Base-by-base conservation (phyloP, 2,113 vertebrate genomes). In the Puma concolor region DNA sequence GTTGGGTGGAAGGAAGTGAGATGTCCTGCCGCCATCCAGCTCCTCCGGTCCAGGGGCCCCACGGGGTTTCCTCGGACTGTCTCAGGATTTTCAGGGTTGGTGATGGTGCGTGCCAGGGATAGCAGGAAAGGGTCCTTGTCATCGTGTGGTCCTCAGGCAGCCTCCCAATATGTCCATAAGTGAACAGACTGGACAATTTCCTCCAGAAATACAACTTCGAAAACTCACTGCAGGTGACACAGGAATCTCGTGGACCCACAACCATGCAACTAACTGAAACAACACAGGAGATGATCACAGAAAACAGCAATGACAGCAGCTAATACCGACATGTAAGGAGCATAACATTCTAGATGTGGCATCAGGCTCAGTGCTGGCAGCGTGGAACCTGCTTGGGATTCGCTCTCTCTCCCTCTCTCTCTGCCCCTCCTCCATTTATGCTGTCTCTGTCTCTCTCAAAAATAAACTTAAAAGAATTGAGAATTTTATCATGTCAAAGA, bases 31-130 rank as follows among this genome's bases (percentile, higher is more conserved):
- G 19, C 23, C 21, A 9, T 57, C 19, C 21, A 23, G 19, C 57
- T 57, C 57, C 84, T 15, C 48, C 33, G 12, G 25, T 7, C n/a
- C 85, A 31, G 6, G 48, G 15, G 23, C 8, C 31, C 17, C 27
- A 44, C 0, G 3, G 21, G 2, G 4, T 25, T 3, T 33, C 19
- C 16, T 29, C 2, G 2, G 4, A 2, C 79, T 16, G 21, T 33
- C 33, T 85, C 16, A 4, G 69, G 48, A 63, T 29, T 14, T 44
- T 19, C 33, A 63, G 52, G 14, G 4, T 27, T 27, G 76, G 12
- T 25, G 36, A n/a, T 27, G 38, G 1, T 19, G 27, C 7, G 54
- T 64, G 52, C 4, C 12, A 48, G 38, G 14, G 4, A 71, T 11
- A 36, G 4, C 31, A 84, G 9, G 11, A 81, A 38, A n/a, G 1